Conservation (phyloP, 2,113 vertebrate genomes). For the Ifrita kowaldi region DNA sequence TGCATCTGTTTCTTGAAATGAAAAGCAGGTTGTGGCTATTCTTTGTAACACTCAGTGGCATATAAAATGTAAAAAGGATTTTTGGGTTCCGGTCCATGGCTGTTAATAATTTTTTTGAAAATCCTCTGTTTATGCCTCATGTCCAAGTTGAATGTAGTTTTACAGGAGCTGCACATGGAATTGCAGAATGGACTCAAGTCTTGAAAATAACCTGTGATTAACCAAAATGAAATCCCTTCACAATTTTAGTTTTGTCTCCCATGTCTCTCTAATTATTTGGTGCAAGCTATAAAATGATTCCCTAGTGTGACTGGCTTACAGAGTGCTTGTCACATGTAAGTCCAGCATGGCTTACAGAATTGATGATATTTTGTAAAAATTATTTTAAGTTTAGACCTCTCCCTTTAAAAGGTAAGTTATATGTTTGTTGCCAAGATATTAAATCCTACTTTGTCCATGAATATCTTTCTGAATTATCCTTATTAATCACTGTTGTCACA, state of each 20-base stretch:
- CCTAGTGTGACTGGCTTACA: neutral
- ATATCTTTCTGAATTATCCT: neutral
- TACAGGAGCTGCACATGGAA: neutral
- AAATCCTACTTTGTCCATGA: neutral
- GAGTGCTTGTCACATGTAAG: neutral
- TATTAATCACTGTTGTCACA: slow-evolving; percentile 24
- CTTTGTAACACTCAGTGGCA: neutral
- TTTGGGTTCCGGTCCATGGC: neutral
- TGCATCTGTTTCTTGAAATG: neutral
- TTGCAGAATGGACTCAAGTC: neutral
- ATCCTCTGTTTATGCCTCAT: neutral
- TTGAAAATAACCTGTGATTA: neutral
- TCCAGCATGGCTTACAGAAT: neutral
- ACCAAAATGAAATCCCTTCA: neutral
- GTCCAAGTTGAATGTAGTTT: neutral
- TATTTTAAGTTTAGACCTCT: neutral
- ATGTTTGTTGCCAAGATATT: neutral
- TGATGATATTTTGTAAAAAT: neutral
- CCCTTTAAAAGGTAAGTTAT: neutral
- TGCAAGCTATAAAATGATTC: neutral
- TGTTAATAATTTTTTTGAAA: neutral
- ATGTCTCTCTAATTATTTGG: neutral
- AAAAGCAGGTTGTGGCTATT: neutral
- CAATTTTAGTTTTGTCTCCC: neutral
- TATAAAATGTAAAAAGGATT: neutral